Evolutionary conservation across 1,140 invertebrate species (phyloP), one percentile per base, ranked within the genome.

Genomic region (Listronotus oregonensis): DNA sequence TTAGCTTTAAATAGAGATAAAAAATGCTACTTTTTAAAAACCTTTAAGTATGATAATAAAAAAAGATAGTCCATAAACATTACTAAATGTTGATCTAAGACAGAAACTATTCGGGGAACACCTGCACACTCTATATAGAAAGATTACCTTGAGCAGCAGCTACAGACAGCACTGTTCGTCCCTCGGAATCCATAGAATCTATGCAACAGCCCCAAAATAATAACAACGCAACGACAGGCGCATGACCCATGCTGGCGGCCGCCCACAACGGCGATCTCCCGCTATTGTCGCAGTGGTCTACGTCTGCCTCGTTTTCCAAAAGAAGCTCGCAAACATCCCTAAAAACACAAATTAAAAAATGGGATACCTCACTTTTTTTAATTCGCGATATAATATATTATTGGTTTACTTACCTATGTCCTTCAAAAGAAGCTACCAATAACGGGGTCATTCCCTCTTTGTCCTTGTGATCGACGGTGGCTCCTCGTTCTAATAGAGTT

Each of bases 381-480:
- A n/a, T n/a, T n/a, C n/a, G n/a, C n/a, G n/a, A n/a, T n/a, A n/a
- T n/a, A n/a, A n/a, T n/a, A n/a, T n/a, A n/a, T n/a, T n/a, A n/a
- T n/a, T n/a, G n/a, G 14, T 50, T 31, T 52, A 43, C 27, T 51
- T 74, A 89, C 87, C 86, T 87, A 75, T 96, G 92, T 2, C 95
- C 95, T 80, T 98, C 95, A 73, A 97, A 97, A 0, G 95, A 93
- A 8, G 95, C 95, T 1, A 98, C 94, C 44, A 97, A 82, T 9
- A 98, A 80, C 2, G 95, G 94, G 3, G 95, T 96, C 84, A 96
- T 95, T 0, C 92, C 91, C 75, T 97, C 95, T 63, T 93, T 90
- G 76, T 97, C 95, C 67, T 93, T 88, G 64, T 93, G 90, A 78
- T 94, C 89, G 1, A 96, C 93, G 52, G 87, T 87, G 0, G 94